Conservation (phyloP, 2,888 invertebrate genomes). For the Subacronicta megacephala region DNA sequence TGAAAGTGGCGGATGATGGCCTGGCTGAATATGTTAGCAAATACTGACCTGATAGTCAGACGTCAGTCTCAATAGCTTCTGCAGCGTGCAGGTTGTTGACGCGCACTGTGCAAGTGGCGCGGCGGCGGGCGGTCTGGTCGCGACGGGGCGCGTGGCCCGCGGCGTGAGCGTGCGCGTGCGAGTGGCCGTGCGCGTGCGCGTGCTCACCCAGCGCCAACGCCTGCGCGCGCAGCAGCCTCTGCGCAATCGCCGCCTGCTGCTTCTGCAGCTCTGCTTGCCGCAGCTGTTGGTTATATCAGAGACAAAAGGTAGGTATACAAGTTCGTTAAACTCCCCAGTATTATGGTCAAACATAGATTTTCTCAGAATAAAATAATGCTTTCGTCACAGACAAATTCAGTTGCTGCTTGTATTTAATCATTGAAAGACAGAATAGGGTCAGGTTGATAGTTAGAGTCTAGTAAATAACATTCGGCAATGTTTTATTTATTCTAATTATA, state of each 20-base stretch:
- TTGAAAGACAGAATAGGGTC: neutral
- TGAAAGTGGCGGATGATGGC: slow-evolving; percentile 50
- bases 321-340: neutral
- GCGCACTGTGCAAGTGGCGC: slow-evolving; percentile 81
- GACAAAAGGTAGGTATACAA: neutral
- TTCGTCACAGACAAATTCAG: slow-evolving; percentile 22
- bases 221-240: slow-evolving; percentile 38
- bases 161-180: slow-evolving; percentile 48
- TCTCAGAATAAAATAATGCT: neutral
- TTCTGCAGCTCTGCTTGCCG: slow-evolving; percentile 78
- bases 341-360: neutral
- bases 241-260: slow-evolving; percentile 63
- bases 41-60: slow-evolving; percentile 96
- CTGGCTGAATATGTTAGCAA: slow-evolving; percentile 33
- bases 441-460: too few relatives aligned
- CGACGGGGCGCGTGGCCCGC: slow-evolving; percentile 65
- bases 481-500: too few relatives aligned
- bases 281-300: slow-evolving; percentile 57
- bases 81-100: slow-evolving; percentile 90
- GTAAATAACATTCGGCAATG: too few relatives aligned
- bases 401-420: slow-evolving; percentile 41
- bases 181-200: slow-evolving; percentile 74
- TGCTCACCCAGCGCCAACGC: slow-evolving; percentile 60
- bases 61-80: slow-evolving; percentile 97
- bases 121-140: slow-evolving; percentile 67